Evolutionary conservation across 2,797 vertebrate genomes (phyloP), one percentile per base, ranked within the genome.

Genomic region (Neostethus bicornis): DNA sequence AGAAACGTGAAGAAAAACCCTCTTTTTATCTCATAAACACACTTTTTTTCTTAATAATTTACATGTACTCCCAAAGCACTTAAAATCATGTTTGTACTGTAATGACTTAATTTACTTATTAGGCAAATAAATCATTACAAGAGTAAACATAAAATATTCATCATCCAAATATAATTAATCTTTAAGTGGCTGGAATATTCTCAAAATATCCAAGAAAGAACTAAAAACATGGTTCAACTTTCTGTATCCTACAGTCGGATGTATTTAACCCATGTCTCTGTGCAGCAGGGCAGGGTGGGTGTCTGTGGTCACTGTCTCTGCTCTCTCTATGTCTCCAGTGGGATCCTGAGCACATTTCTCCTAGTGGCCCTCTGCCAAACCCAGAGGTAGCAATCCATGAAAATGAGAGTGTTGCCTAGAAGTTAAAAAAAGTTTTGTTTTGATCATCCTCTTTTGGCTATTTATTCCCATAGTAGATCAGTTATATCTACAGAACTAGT

Each of bases 361-460:
- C 87, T 62, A 65, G 66, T 87, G 88, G 86, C 85, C 19, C 26
- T 38, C 38, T 41, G 80, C 87, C 89, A 89, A 88, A 91, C 83
- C 90, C 85, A 53, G 87, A 91, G 85, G 88, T 91, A 90, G 87
- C 84, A 84, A 77, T 85, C 82, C 61, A 75, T 85, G 87, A 80
- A 92, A 91, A 91, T 91, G 83, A 90, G 74, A 88, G 79, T 16
- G 74, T 87, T 86, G 80, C 81, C 72, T 73, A 48, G 72, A 51
- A 84, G 82, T 86, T 83, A 82, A 89, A 92, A 91, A 88, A 90
- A 91, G 88, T 74, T 35, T 32, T 47, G 81, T 87, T 92, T 89
- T 92, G 88, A 92, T 92, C 87, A 85, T 87, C 87, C 83, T 85
- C 76, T 81, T n/a, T 74, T 66, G 62, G 75, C 81, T 88, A 84